Conservation (phyloP, 2,888 invertebrate genomes). For the Melanostoma scalare region DNA sequence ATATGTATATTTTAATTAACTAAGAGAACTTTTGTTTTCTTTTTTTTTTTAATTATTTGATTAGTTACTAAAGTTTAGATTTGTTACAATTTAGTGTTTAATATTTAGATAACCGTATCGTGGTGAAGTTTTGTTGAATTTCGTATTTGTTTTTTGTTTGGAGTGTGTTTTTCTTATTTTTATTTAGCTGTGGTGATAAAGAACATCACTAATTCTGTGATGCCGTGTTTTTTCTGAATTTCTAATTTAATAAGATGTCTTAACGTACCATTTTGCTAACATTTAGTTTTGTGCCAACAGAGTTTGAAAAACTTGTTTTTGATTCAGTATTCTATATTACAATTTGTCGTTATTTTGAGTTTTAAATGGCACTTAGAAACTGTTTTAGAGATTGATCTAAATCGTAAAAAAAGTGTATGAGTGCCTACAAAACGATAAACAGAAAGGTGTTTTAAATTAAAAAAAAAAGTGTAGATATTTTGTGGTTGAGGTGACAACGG, state of each 20-base stretch:
- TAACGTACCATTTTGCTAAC: conserved; percentile 29
- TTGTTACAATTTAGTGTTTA: conserved; percentile 41
- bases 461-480: not conserved
- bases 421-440: not conserved
- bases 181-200: conserved; percentile 59
- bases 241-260: conserved; percentile 23
- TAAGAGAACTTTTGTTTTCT: conserved; percentile 63
- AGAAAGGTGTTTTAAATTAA: not conserved
- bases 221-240: conserved; percentile 42
- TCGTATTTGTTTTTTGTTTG: conserved; percentile 11
- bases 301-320: conserved; percentile 2
- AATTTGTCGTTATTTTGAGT: not conserved
- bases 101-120: conserved; percentile 66
- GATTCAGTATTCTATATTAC: not conserved
- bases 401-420: not conserved
- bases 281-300: conserved; percentile 46
- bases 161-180: conserved; percentile 13
- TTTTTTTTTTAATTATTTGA: conserved; percentile 74
- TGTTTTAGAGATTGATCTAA: conserved; percentile 9
- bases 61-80: conserved; percentile 56
- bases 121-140: conserved; percentile 56
- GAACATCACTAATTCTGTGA: conserved; percentile 56
- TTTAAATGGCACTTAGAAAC: conserved; percentile 23
- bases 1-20: conserved; percentile 57
- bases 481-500: no score